Conservation (phyloP, 2,888 invertebrate genomes). For the Heteropelma amictum region DNA sequence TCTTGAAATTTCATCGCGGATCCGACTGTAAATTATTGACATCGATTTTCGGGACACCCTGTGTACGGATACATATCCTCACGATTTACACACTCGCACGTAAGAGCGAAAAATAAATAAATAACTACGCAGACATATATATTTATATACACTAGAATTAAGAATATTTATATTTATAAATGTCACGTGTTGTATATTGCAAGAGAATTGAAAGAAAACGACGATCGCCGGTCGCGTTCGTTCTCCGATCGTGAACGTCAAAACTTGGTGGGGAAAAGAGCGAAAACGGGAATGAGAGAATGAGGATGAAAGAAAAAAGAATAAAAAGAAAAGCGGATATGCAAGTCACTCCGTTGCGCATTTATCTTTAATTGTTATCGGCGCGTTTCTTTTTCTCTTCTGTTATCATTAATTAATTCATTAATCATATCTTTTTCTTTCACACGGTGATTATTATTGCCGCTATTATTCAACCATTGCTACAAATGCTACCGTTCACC, state of each 20-base stretch:
- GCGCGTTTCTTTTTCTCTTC: constrained; percentile 8
- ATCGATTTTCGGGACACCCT: no score
- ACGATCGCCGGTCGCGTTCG: constrained; percentile 25
- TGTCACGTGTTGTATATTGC: constrained; percentile 22
- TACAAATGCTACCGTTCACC: constrained; percentile 32
- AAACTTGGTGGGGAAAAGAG: no score
- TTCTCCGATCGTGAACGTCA: no score
- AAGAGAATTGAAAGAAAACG: background rate
- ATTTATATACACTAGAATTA: background rate
- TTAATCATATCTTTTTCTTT: constrained; percentile 23
- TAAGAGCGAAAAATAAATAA: no score
- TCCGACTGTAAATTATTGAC: no score
- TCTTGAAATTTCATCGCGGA: no score
- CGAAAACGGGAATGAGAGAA: constrained; percentile 4
- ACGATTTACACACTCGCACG: no score
- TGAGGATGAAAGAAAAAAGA: constrained; percentile 1
- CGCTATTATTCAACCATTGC: constrained; percentile 24
- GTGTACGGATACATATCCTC: no score
- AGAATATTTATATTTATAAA: constrained; percentile 38
- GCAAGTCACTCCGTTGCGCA: background rate
- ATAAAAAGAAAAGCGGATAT: background rate
- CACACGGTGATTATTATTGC: constrained; percentile 12
- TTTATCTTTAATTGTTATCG: constrained; percentile 24
- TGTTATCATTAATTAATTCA: constrained; percentile 16
- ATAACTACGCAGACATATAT: no score